Conservation (phyloP, 1,140 invertebrate species). For the Acromyrmex heyeri region DNA sequence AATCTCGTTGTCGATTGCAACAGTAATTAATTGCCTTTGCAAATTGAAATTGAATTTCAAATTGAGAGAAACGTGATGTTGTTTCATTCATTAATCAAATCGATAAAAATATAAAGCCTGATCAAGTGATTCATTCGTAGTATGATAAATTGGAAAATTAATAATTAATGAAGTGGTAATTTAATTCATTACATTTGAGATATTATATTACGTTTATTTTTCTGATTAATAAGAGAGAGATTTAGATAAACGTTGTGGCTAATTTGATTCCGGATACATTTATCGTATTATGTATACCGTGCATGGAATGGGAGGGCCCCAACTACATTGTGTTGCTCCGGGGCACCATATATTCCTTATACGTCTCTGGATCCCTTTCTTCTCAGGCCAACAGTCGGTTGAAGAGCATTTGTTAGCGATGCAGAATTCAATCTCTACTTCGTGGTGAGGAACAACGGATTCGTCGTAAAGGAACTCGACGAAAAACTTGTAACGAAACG, state of each 20-base stretch:
- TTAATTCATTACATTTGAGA: not conserved
- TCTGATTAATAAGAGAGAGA: not conserved
- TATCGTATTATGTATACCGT: not conserved
- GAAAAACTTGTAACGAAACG: not conserved
- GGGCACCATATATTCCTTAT: slow-evolving; percentile 26
- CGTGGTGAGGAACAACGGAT: slow-evolving; percentile 18
- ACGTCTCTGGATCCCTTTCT: slow-evolving; percentile 53
- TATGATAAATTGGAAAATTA: not conserved
- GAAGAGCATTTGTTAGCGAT: slow-evolving; percentile 57
- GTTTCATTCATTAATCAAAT: not conserved
- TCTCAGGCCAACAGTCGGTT: slow-evolving; percentile 32
- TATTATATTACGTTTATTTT: not conserved
- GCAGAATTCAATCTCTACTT: slow-evolving; percentile 58
- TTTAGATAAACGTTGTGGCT: too few relatives aligned
- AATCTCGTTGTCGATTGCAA: not conserved
- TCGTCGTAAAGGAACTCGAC: not conserved
- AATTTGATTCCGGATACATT: slow-evolving; percentile 16
- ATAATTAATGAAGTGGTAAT: not conserved
- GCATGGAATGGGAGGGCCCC: not conserved
- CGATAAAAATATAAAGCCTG: not conserved
- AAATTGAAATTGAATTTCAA: not conserved
- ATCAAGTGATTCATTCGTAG: not conserved
- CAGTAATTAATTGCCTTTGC: not conserved
- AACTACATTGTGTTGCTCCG: not conserved
- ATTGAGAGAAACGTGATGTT: not conserved